Percentiles rank a stretch among this genome's conserved stretches.
phyloP scores from a whole-genome alignment of 2,888 invertebrate genomes.

The Aquatica leii region DNA sequence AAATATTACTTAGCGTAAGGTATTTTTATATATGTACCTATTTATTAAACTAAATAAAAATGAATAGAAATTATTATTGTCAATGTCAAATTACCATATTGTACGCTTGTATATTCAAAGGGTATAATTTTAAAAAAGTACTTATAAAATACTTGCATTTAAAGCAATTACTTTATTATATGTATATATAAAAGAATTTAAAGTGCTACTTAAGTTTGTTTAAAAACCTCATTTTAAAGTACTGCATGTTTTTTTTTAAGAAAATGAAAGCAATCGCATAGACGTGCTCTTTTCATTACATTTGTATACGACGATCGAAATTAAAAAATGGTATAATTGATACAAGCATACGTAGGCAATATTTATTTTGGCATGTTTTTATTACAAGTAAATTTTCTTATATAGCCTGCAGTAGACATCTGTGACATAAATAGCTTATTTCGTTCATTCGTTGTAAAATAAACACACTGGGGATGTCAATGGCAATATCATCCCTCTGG shows the following conservation, averaged over 20 bases:
- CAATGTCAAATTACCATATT: too few species aligned
- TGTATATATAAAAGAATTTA: neutral
- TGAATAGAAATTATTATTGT: too few species aligned
- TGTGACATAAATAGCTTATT: slow-evolving; percentile 36
- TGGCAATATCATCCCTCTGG: slow-evolving; percentile 35
- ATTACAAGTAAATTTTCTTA: slow-evolving; percentile 26
- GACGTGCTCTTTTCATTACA: neutral
- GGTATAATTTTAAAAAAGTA: too few species aligned
- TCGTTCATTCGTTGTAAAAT: slow-evolving; percentile 36
- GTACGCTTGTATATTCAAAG: too few species aligned
- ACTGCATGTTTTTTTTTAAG: slow-evolving; percentile 4
- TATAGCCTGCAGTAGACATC: slow-evolving; percentile 31
- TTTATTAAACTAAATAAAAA: too few species aligned
- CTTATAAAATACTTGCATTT: neutral
- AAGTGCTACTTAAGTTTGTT: neutral
- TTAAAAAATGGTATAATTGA: too few species aligned
- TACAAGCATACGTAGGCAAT: neutral
- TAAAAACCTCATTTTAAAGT: slow-evolving; percentile 1
- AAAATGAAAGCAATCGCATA: slow-evolving; percentile 1
- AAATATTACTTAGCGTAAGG: too few species aligned
- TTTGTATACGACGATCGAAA: neutral
- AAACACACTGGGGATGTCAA: slow-evolving; percentile 37
- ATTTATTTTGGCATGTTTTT: slow-evolving; percentile 11
- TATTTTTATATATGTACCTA: too few species aligned
- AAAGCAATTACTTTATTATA: neutral